phyloP scores from a whole-genome alignment of 2,888 invertebrate genomes.

The Epistrophella euchroma region DNA sequence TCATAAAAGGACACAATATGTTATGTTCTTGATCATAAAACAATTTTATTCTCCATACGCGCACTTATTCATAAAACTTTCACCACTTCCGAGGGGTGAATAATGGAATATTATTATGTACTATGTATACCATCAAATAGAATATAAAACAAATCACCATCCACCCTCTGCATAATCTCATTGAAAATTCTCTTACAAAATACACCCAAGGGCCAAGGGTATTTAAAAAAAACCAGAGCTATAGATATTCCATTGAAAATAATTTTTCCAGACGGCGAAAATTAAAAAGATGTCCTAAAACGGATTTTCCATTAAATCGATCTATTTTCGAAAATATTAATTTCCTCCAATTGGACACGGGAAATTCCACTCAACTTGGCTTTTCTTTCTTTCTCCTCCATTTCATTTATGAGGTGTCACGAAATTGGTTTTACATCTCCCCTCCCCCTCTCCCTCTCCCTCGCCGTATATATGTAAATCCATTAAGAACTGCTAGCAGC shows the following conservation, averaged over 20 bases:
- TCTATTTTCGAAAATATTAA: constrained; percentile 63
- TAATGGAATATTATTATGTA: constrained; percentile 5
- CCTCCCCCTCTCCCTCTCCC: neutral
- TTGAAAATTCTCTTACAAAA: constrained; percentile 36
- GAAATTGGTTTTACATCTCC: constrained; percentile 50
- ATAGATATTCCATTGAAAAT: constrained; percentile 15
- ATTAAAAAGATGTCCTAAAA: constrained; percentile 32
- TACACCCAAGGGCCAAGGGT: constrained; percentile 38
- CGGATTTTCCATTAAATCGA: constrained; percentile 69
- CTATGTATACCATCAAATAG: neutral
- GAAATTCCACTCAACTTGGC: constrained; percentile 68
- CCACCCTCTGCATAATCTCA: constrained; percentile 6
- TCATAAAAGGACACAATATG: constrained; percentile 64
- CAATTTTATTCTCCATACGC: constrained; percentile 57
- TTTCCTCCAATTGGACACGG: constrained; percentile 68
- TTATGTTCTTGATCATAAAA: constrained; percentile 44
- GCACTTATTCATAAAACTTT: constrained; percentile 59
- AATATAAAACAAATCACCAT: constrained; percentile 24
- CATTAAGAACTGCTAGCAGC: constrained; percentile 55
- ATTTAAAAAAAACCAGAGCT: constrained; percentile 36
- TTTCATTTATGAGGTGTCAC: constrained; percentile 72
- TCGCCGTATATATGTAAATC: constrained; percentile 65
- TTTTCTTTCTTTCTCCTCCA: constrained; percentile 10
- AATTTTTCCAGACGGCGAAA: neutral
- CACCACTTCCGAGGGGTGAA: constrained; percentile 54